Evolutionary conservation across 2,797 vertebrate species (phyloP), one percentile per base, ranked within the genome.

Genomic region (Scarus forsteni): DNA sequence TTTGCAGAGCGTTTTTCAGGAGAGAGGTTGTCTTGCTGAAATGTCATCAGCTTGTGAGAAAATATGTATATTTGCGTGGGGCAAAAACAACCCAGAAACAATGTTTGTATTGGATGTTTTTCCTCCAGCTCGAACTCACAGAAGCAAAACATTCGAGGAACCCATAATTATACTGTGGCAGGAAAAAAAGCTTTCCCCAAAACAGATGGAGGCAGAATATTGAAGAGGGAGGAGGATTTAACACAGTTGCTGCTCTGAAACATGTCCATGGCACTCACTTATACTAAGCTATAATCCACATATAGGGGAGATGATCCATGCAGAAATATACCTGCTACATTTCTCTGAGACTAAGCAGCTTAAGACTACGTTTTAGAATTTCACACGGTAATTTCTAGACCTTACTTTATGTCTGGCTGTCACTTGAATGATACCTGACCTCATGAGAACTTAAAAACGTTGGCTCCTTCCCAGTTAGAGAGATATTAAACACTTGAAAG

Each of bases 61-160:
- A 88, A 83, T 80, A 66, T 87, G 70, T 60, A 70, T 74, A 72
- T 75, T 79, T 71, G 75, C 78, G 75, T 70, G 74, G 79, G 54
- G 55, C 49, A 55, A 83, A 89, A 87, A 88, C 83, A 85, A 84
- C 83, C 75, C 65, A 66, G 70, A 53, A 44, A 69, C 64, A 75
- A 56, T 91, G 83, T 92, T 89, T 91, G 83, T 74, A 70, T 80
- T 90, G 76, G 79, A 88, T 80, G 63, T 72, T 52, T 72, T 50
- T 49, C 52, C 38, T 70, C 46, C 59, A 60, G 55, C 77, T 89
- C 70, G 53, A 87, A 87, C 76, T 85, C 75, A 78, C 81, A 90
- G 85, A 88, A 79, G 88, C 80, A 86, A 85, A 93, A 88, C 86
- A 81, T 88, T 84, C 27, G 60, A 85, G 80, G 69, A 93, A 89